A percentile compares a stretch with the other conserved stretches of the same genome.
These are phyloP conservation scores for Drosophila meridionalis DNA, from an alignment of 2,888 invertebrate genomes.

Conservation along the genomic window DNA sequence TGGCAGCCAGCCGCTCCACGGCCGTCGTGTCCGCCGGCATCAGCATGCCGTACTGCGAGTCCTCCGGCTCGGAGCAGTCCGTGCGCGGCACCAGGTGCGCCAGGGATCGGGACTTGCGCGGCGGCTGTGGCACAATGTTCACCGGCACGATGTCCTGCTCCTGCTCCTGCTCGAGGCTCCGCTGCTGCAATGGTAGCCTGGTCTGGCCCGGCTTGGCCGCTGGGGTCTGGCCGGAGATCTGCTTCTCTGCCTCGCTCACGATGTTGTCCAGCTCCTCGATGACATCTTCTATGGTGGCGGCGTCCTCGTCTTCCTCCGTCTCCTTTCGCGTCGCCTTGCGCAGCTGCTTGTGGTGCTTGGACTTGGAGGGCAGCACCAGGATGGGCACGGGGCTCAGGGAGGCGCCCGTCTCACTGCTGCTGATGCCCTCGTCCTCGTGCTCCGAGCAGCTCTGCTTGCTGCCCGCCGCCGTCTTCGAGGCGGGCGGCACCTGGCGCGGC, in stretches of 20 bases:
- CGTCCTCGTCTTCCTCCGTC: constrained; percentile 85
- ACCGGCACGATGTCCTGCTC: constrained; percentile 91
- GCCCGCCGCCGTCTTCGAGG: constrained; percentile 44
- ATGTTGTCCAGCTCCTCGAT: constrained; percentile 94
- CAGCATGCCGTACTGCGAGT: constrained; percentile 84
- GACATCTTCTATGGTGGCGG: constrained; percentile 94
- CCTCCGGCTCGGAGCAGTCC: constrained; percentile 84
- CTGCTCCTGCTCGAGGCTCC: constrained; percentile 85
- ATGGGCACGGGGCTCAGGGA: constrained; percentile 90
- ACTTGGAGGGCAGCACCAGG: constrained; percentile 81
- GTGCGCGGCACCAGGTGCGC: constrained; percentile 89
- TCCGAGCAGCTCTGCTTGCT: constrained; percentile 88
- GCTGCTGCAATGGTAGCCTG: constrained; percentile 10
- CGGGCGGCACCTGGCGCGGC: constrained; percentile 83
- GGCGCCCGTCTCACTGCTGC: constrained; percentile 90
- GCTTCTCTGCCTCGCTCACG: constrained; percentile 93
- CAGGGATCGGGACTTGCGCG: constrained; percentile 90
- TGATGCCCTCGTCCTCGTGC: constrained; percentile 95
- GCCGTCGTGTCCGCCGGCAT: constrained; percentile 79
- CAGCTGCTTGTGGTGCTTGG: constrained; percentile 71
- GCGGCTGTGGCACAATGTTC: constrained; percentile 92
- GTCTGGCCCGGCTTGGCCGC: background rate
- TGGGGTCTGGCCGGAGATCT: constrained; percentile 83
- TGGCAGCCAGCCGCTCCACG: constrained; percentile 73
- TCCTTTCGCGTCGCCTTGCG: constrained; percentile 35